Conservation (phyloP, 1,140 invertebrate species). For the Brachionus koreanus region DNA sequence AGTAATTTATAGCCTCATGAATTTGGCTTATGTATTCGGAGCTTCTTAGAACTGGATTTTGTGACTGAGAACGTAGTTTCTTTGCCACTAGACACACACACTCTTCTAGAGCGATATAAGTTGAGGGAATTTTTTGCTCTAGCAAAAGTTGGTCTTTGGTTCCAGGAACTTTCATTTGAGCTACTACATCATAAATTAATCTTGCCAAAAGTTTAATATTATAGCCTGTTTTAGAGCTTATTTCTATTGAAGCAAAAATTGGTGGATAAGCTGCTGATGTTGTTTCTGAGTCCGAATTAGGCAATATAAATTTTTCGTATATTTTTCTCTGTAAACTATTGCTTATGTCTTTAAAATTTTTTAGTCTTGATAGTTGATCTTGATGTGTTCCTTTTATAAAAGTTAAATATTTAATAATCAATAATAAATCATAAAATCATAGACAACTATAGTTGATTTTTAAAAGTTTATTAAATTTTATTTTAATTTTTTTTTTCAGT, state of each 20-base stretch:
- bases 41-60: conserved; percentile 47
- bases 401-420: conserved; percentile 84
- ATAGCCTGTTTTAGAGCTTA: conserved; percentile 77
- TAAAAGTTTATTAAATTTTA: too few relatives aligned
- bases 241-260: conserved; percentile 86
- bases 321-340: conserved; percentile 73
- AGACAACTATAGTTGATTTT: too few relatives aligned
- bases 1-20: conserved; percentile 49
- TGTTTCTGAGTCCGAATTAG: conserved; percentile 69
- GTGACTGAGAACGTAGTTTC: conserved; percentile 70
- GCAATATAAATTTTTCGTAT: conserved; percentile 72
- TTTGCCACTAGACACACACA: conserved; percentile 63
- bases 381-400: conserved; percentile 78
- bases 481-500: too few relatives aligned
- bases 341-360: conserved; percentile 65
- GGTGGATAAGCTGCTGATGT: conserved; percentile 65
- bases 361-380: conserved; percentile 67
- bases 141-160: conserved; percentile 67
- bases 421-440: conserved; percentile 63
- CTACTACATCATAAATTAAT: conserved; percentile 73
- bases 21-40: neutral
- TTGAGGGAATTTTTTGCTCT: conserved; percentile 89
- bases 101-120: conserved; percentile 88
- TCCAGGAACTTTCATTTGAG: conserved; percentile 42
- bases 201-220: conserved; percentile 86